phyloP scores from a whole-genome alignment of 2,888 invertebrate genomes.

The Dromius quadrimaculatus region DNA sequence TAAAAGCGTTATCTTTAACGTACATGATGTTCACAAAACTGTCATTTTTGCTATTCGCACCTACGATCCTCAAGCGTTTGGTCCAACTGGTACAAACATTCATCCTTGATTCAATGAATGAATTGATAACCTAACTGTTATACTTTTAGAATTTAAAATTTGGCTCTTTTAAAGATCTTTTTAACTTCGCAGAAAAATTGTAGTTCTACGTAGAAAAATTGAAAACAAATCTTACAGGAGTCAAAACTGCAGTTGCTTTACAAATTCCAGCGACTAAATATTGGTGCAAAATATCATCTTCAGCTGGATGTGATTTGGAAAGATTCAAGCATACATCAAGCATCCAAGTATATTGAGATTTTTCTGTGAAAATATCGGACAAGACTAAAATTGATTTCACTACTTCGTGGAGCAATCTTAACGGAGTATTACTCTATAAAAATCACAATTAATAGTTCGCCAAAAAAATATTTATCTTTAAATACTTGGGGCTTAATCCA shows the following conservation, averaged over 20 bases:
- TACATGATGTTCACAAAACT: no score
- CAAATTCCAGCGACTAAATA: slow-evolving; percentile 76
- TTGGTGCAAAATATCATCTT: slow-evolving; percentile 83
- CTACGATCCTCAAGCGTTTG: no score
- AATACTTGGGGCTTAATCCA: slow-evolving; percentile 73
- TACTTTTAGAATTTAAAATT: no score
- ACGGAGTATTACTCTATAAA: slow-evolving; percentile 65
- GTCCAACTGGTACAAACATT: no score
- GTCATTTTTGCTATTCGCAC: no score
- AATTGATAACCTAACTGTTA: no score
- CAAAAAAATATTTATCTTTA: neutral
- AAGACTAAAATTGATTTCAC: slow-evolving; percentile 77
- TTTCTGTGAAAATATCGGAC: slow-evolving; percentile 82
- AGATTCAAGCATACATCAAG: slow-evolving; percentile 77
- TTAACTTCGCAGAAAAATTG: no score
- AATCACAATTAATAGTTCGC: neutral
- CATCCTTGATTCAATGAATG: no score
- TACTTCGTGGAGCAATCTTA: slow-evolving; percentile 70
- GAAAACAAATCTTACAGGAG: slow-evolving; percentile 66
- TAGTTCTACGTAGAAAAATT: no score
- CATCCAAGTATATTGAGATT: slow-evolving; percentile 85
- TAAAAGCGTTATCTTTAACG: no score
- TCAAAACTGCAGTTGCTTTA: slow-evolving; percentile 76
- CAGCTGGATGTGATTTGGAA: slow-evolving; percentile 75
- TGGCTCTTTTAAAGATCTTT: no score